A percentile compares a stretch with the other conserved stretches of the same genome.
These are phyloP conservation scores for Protosalanx chinensis DNA, from an alignment of 2,797 vertebrate genomes.

Conservation along the genomic window DNA sequence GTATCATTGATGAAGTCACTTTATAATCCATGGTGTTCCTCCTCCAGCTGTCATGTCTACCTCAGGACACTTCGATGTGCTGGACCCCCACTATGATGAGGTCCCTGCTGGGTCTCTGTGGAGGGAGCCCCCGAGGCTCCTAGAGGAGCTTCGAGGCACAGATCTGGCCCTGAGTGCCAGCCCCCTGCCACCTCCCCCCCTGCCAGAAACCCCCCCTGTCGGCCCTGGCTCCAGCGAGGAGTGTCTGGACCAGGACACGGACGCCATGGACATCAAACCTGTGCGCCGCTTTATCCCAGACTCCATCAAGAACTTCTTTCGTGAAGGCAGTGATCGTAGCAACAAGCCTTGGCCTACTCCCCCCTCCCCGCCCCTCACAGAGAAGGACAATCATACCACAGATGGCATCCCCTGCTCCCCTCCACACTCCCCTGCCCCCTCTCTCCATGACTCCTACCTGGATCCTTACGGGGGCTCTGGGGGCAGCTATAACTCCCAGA, in stretches of 20 bases:
- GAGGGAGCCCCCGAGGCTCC: constrained; percentile 41
- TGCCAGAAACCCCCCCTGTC: constrained; percentile 74
- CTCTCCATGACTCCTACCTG: constrained; percentile 69
- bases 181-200: constrained; percentile 81
- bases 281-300: constrained; percentile 85
- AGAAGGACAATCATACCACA: constrained; percentile 54
- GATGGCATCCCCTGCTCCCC: constrained; percentile 78
- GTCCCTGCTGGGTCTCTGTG: constrained; percentile 63
- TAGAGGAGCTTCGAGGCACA: constrained; percentile 36
- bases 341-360: constrained; percentile 52
- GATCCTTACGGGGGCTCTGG: constrained; percentile 73
- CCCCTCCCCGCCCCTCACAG: constrained; percentile 27
- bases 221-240: constrained; percentile 71
- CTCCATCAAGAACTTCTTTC: constrained; percentile 90
- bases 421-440: constrained; percentile 73
- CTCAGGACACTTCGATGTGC: constrained; percentile 61
- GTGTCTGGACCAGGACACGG: constrained; percentile 38
- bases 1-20: too few relatives aligned
- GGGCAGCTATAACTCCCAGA: constrained; percentile 68
- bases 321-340: constrained; percentile 54
- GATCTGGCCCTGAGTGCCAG: constrained; percentile 67
- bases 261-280: constrained; percentile 81
- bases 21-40: background rate
- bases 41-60: constrained; percentile 60
- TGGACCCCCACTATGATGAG: constrained; percentile 70